A percentile compares a stretch with the other conserved stretches of the same genome.
phyloP scores from a whole-genome alignment of 2,797 vertebrate genomes.

The Glossophaga mutica region DNA sequence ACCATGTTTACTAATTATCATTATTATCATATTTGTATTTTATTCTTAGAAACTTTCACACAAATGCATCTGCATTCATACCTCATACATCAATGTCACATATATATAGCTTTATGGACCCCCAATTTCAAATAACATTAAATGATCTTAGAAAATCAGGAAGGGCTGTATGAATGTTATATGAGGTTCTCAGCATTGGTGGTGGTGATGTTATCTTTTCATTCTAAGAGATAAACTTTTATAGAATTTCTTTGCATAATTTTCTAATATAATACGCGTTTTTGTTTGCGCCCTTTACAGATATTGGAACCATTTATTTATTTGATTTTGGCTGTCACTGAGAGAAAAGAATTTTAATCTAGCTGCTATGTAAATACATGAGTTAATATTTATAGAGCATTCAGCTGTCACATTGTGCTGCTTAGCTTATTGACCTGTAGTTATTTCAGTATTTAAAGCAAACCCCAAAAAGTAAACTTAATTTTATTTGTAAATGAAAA shows the following conservation, averaged over 20 bases:
- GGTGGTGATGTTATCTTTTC: background rate
- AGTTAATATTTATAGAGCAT: background rate
- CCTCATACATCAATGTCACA: no score
- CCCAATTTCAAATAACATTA: background rate
- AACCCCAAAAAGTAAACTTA: background rate
- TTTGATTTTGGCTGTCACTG: background rate
- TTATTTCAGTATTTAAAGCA: background rate
- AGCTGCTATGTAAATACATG: background rate
- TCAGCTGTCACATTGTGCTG: background rate
- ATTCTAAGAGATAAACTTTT: background rate
- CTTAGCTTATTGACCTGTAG: background rate
- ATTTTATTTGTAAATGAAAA: background rate
- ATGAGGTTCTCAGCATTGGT: background rate
- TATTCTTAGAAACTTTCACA: background rate
- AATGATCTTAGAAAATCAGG: background rate
- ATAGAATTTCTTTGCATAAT: background rate
- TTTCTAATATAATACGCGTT: background rate
- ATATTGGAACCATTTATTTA: background rate
- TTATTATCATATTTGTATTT: background rate
- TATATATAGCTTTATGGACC: rapidly evolving
- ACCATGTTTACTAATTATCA: background rate
- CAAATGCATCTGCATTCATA: no score
- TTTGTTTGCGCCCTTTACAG: background rate
- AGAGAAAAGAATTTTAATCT: background rate
- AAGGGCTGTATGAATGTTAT: background rate